phyloP scores from a whole-genome alignment of 2,113 vertebrate genomes.

The Otus sunia region DNA sequence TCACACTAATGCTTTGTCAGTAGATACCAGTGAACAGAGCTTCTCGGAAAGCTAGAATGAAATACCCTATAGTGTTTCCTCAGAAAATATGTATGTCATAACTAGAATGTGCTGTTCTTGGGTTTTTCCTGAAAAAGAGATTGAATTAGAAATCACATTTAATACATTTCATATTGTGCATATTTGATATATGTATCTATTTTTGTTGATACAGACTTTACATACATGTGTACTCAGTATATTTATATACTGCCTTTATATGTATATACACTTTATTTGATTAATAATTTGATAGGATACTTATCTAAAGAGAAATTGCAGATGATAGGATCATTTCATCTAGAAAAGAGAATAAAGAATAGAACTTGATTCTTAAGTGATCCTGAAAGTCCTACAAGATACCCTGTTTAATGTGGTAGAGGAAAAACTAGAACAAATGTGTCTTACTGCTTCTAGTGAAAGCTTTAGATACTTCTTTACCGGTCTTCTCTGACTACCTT shows the following conservation, averaged over 20 bases:
- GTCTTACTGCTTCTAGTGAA: neutral
- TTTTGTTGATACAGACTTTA: neutral
- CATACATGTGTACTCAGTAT: neutral
- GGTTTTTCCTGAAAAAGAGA: neutral
- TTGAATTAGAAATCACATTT: neutral
- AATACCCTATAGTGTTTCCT: neutral
- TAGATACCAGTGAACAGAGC: neutral
- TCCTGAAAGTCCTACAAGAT: neutral
- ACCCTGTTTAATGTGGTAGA: neutral
- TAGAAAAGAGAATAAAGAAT: neutral
- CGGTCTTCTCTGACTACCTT: neutral
- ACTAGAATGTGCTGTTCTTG: neutral
- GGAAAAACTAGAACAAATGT: neutral
- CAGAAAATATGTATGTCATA: neutral
- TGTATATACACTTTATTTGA: neutral
- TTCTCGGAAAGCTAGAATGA: neutral
- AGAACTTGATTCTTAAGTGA: neutral
- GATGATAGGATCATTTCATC: neutral
- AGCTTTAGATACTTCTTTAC: neutral
- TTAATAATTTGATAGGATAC: neutral
- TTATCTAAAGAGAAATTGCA: neutral
- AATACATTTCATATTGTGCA: accelerated
- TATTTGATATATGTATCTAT: neutral
- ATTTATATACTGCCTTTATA: neutral
- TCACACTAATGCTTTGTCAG: neutral